Evolutionary conservation across 1,140 invertebrate genomes (phyloP).

Genomic region (Drosophila navojoa): DNA sequence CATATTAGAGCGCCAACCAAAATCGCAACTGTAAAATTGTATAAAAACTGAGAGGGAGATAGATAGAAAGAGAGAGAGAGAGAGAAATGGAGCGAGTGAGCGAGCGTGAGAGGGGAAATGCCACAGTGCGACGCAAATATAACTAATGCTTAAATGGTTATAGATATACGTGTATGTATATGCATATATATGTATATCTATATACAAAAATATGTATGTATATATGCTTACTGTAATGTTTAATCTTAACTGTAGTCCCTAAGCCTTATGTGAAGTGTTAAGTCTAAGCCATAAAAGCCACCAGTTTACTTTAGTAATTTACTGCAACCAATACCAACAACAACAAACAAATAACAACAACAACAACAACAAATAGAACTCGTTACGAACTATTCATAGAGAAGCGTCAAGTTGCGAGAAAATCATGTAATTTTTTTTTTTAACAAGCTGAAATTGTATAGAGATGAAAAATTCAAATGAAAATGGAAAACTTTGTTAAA

Average conservation of each 20-base stretch:
- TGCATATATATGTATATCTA: constrained; percentile 17
- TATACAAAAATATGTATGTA: constrained; percentile 17
- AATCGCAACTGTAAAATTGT: constrained; percentile 41
- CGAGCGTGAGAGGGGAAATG: constrained; percentile 7
- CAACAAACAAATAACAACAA: constrained; percentile 36
- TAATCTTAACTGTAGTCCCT: constrained; percentile 31
- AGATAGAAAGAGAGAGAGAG: constrained; percentile 16
- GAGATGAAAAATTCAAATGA: background rate
- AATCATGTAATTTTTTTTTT: background rate
- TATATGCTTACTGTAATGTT: constrained; percentile 20
- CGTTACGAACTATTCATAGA: constrained; percentile 4
- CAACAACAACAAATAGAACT: constrained; percentile 16
- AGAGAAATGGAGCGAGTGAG: background rate
- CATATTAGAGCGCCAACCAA: constrained; percentile 18
- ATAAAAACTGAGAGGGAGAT: constrained; percentile 8
- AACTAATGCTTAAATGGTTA: constrained; percentile 20
- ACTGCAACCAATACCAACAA: constrained; percentile 44
- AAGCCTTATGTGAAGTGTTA: constrained; percentile 60
- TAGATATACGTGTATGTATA: constrained; percentile 20
- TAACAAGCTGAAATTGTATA: constrained; percentile 5
- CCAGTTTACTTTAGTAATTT: constrained; percentile 67
- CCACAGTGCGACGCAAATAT: constrained; percentile 15
- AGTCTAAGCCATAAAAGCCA: constrained; percentile 71
- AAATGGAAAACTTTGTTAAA: constrained; percentile 2
- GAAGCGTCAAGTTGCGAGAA: background rate